Conservation (phyloP, 2,113 vertebrate species). For the Gadus macrocephalus region DNA sequence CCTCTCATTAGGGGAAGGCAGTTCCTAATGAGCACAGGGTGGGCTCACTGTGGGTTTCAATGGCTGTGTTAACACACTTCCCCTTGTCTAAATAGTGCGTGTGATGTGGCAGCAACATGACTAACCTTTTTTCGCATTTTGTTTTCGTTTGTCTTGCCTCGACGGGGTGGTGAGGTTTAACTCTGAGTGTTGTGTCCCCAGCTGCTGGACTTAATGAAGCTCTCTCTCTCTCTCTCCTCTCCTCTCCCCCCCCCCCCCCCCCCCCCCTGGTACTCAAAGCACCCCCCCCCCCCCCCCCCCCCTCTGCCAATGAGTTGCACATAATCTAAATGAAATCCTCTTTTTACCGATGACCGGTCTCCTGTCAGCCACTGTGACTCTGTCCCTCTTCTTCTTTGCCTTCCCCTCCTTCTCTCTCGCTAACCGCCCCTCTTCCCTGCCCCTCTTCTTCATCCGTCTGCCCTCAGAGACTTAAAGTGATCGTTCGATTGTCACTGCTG, state of each 20-base stretch:
- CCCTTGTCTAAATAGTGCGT: conserved; percentile 3
- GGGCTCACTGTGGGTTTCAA: conserved; percentile 12
- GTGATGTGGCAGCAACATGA: conserved; percentile 41
- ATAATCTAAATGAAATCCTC: conserved; percentile 75
- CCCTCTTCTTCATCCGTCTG: too few relatives aligned
- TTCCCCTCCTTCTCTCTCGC: conserved; percentile 13
- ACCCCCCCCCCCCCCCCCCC: conserved; percentile 21
- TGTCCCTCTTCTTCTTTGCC: conserved; percentile 15
- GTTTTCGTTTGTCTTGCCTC: conserved; percentile 27
- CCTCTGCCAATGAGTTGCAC: conserved; percentile 50
- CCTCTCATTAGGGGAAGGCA: background rate
- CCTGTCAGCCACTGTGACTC: conserved; percentile 37
- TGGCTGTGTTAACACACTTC: conserved; percentile 9
- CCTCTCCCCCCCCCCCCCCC: conserved; percentile 54
- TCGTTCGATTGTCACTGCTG: too few relatives aligned
- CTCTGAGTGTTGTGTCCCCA: conserved; percentile 36
- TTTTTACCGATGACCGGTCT: conserved; percentile 61
- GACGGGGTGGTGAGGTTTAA: conserved; percentile 18
- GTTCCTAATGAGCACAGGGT: conserved; percentile 11
- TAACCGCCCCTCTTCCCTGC: background rate
- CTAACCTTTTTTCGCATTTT: conserved; percentile 29
- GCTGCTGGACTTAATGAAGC: conserved; percentile 53
- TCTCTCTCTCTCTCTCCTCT: conserved; percentile 50
- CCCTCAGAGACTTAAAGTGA: too few relatives aligned
- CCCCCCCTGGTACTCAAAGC: conserved; percentile 54